Evolutionary conservation across 2,797 vertebrate species (phyloP), one percentile per base, ranked within the genome.

Genomic region (Atherinosoma microstoma): DNA sequence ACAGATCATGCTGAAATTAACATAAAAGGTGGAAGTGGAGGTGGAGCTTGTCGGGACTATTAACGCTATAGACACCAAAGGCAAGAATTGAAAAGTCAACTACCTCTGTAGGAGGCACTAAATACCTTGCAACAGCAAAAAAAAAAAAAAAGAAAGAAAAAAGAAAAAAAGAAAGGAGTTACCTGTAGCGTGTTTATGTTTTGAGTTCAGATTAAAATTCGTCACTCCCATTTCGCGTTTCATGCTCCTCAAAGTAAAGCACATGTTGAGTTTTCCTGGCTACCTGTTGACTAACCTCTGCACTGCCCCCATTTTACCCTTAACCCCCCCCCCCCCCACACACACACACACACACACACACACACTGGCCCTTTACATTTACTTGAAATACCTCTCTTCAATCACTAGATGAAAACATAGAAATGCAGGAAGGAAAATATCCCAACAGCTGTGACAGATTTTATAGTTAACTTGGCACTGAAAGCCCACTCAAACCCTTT

Each of bases 1-100:
- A 51, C 13, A 24, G 68, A 87, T 88, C 89, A 82, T 84, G 79
- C 83, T 84, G 78, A 88, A 85, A 92, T 93, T 88, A 92, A 75
- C 92, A 89, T 89, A 87, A 84, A 90, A 91, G 87, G 90, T 91
- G 90, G 87, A 63, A 10, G 76, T 83, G 91, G 87, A 88, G 93
- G 91, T 80, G 93, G 91, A 67, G 91, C 89, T 86, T 86, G 67
- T n/a, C 63, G 13, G 63, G 68, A 78, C 67, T 38, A 70, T 83
- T 86, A 83, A 82, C 84, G 67, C 87, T 82, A 67, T 70, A 70
- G 58, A 71, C 53, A 64, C 86, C 74, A 70, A 40, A 64, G 47
- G 73, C 24, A 40, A 68, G n/a, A 24, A 35, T 34, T 64, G 3
- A 16, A 35, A 38, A 74, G 20, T 11, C 1, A n/a, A 45, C 32